phyloP scores from a whole-genome alignment of 1,140 invertebrate species.

The Zaprionus africanus region DNA sequence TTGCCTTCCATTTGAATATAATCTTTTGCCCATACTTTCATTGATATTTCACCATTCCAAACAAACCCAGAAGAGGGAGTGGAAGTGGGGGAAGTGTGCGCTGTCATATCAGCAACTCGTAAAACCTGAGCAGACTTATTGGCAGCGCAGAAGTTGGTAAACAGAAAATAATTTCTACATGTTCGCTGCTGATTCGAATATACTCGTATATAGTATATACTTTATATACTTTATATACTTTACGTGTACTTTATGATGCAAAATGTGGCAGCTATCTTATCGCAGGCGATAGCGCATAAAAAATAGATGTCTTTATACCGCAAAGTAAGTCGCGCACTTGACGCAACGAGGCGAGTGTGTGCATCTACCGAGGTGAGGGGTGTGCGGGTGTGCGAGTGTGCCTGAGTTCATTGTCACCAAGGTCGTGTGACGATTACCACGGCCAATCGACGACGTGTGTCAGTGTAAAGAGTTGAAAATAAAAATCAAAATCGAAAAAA shows the following conservation, averaged over 20 bases:
- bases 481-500: conserved; percentile 1
- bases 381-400: conserved; percentile 7
- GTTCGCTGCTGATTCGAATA: background rate
- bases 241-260: conserved; percentile 61
- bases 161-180: conserved; percentile 37
- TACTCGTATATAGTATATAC: background rate
- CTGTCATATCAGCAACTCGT: background rate
- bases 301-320: conserved; percentile 58
- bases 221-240: conserved; percentile 18
- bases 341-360: conserved; percentile 28
- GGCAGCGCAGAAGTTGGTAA: conserved; percentile 45
- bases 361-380: background rate
- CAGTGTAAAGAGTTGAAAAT: conserved; percentile 7
- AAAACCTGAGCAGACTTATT: conserved; percentile 42
- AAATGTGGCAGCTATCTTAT: conserved; percentile 65
- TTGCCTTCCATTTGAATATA: background rate
- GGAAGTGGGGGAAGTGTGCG: background rate
- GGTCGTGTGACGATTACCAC: conserved; percentile 50
- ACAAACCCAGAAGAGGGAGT: background rate
- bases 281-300: conserved; percentile 51
- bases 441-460: background rate
- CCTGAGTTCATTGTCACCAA: conserved; percentile 74
- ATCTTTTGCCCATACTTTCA: background rate
- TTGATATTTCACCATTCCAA: background rate
- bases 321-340: conserved; percentile 35